These are phyloP conservation scores for Apis mellifera DNA, from an alignment of 1,140 invertebrate genomes.

Conservation along the genomic window Amel_HAv3.1 CM009937.2:9403501-9404000, in stretches of 20 bases:
- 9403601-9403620: slow-evolving; percentile 59
- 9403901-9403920: slow-evolving; percentile 62
- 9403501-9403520: neutral
- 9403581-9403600: slow-evolving; percentile 47
- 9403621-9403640: slow-evolving; percentile 63
- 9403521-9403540: neutral
- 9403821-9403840: slow-evolving; percentile 65
- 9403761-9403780: slow-evolving; percentile 11
- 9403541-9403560: neutral
- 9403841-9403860: slow-evolving; percentile 74
- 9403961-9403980: slow-evolving; percentile 34
- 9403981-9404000: slow-evolving; percentile 41
- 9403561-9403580: slow-evolving; percentile 18
- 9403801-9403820: neutral
- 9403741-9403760: neutral
- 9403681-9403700: slow-evolving; percentile 17
- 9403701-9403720: no score
- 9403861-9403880: slow-evolving; percentile 79
- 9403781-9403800: neutral
- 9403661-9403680: neutral
- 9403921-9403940: slow-evolving; percentile 54
- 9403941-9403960: slow-evolving; percentile 48
- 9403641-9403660: no score
- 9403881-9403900: slow-evolving; percentile 70
- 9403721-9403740: slow-evolving; percentile 22